Evolutionary conservation across 2,113 vertebrate genomes (phyloP).

Genomic region (Odocoileus hemionus): DNA sequence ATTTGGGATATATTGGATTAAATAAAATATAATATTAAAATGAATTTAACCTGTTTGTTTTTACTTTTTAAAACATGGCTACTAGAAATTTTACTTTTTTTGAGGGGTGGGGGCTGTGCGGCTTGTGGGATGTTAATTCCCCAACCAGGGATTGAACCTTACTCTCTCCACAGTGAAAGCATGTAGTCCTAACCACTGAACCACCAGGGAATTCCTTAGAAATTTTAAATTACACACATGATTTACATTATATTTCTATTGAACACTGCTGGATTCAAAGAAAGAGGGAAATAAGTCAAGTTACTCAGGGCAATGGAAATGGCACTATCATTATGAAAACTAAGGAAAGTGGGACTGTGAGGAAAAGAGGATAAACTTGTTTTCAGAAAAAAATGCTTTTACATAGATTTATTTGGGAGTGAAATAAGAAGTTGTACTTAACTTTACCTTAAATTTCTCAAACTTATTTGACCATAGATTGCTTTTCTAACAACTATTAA

Average conservation of each 20-base stretch:
- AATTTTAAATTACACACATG: not conserved
- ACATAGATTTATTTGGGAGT: not conserved
- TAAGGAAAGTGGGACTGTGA: not conserved
- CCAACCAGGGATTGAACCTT: not conserved
- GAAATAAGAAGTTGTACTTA: constrained; percentile 14
- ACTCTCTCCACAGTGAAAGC: not conserved
- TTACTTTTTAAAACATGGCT: not conserved
- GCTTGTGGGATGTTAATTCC: not conserved
- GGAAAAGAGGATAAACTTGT: not conserved
- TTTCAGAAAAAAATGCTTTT: not conserved
- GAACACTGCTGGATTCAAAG: not conserved
- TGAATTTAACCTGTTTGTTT: not conserved
- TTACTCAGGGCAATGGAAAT: not conserved
- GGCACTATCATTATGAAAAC: not conserved
- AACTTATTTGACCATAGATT: not conserved
- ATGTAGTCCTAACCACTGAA: not conserved
- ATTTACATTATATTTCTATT: not conserved
- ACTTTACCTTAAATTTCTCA: not conserved
- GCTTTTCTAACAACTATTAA: not conserved
- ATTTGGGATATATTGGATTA: not conserved
- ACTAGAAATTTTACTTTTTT: not conserved
- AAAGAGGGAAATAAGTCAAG: not conserved
- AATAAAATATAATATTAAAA: not conserved
- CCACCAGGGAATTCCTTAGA: not conserved
- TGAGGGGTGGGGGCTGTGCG: not conserved